phyloP scores from a whole-genome alignment of 2,797 vertebrate genomes.

The Falco concolor region DNA sequence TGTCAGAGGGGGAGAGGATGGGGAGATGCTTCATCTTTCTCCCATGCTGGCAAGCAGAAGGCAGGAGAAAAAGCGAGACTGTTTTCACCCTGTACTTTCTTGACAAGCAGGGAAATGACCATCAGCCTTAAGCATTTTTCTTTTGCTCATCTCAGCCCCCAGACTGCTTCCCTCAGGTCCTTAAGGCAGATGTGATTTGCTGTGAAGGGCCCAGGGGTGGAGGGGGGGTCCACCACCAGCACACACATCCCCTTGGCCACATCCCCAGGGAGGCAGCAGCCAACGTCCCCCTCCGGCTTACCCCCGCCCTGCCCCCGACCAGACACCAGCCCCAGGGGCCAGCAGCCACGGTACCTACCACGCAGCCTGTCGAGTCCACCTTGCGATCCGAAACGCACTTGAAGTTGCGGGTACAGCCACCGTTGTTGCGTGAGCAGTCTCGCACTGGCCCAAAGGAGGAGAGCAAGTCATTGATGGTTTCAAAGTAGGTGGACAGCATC shows the following conservation, averaged over 20 bases:
- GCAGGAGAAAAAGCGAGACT: not conserved
- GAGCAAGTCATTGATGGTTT: slow-evolving; percentile 92
- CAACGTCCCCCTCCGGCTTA: not conserved
- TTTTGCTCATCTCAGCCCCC: not conserved
- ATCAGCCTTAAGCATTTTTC: not conserved
- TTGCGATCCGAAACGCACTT: slow-evolving; percentile 93
- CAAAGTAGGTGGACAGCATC: slow-evolving; percentile 96
- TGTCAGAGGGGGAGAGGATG: not conserved
- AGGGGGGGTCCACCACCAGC: not conserved
- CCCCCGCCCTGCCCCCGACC: not conserved
- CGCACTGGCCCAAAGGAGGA: slow-evolving; percentile 93
- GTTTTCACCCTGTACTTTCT: not conserved
- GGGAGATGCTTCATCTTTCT: not conserved
- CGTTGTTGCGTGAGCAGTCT: slow-evolving; percentile 93
- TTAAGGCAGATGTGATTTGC: not conserved
- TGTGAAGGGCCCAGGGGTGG: accelerated
- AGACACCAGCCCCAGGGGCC: not conserved
- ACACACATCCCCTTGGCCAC: not conserved
- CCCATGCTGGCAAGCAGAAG: not conserved
- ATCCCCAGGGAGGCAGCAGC: accelerated
- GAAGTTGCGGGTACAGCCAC: slow-evolving; percentile 96
- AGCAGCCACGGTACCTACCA: slow-evolving; percentile 77
- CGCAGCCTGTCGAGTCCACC: slow-evolving; percentile 91
- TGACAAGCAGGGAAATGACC: not conserved
- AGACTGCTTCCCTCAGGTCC: not conserved